Percentiles rank a stretch among this genome's conserved stretches.
Evolutionary conservation across 2,797 vertebrate genomes (phyloP).

Genomic region (Podarcis siculus): DNA sequence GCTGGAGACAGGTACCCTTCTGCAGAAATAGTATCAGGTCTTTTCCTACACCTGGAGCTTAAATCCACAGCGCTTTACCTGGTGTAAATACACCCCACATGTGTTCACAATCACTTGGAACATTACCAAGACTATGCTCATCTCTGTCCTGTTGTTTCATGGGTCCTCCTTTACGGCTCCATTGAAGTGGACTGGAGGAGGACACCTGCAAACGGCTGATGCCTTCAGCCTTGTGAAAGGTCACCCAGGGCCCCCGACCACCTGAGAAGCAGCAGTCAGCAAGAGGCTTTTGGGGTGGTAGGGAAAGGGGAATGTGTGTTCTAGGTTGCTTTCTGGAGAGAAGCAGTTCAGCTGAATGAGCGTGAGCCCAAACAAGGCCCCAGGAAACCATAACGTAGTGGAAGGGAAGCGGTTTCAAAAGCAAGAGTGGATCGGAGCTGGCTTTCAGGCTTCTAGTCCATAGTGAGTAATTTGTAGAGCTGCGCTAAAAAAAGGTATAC

Average conservation of each 20-base stretch:
- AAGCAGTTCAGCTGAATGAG: background rate
- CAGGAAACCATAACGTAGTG: background rate
- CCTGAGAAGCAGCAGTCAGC: background rate
- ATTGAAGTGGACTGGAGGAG: background rate
- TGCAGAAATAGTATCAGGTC: too few species aligned
- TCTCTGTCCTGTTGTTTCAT: background rate
- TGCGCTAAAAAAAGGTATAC: too few species aligned
- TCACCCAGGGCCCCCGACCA: background rate
- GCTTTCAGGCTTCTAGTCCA: background rate
- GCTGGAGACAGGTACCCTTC: too few species aligned
- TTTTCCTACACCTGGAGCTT: background rate
- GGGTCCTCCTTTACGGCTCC: background rate
- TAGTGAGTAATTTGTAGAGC: too few species aligned
- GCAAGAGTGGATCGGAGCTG: background rate
- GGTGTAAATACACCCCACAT: background rate
- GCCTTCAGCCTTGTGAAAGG: background rate
- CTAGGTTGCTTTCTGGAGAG: background rate
- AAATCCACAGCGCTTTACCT: background rate
- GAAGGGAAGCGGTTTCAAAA: background rate
- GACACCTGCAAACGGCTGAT: background rate
- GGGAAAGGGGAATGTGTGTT: background rate
- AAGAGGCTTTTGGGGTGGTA: background rate
- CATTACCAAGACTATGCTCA: background rate
- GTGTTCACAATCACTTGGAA: background rate
- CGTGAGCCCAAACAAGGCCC: background rate